Percentiles rank a stretch among this genome's conserved stretches.
Evolutionary conservation across 2,888 invertebrate species (phyloP).

Genomic region (Neoitamus cyanurus): DNA sequence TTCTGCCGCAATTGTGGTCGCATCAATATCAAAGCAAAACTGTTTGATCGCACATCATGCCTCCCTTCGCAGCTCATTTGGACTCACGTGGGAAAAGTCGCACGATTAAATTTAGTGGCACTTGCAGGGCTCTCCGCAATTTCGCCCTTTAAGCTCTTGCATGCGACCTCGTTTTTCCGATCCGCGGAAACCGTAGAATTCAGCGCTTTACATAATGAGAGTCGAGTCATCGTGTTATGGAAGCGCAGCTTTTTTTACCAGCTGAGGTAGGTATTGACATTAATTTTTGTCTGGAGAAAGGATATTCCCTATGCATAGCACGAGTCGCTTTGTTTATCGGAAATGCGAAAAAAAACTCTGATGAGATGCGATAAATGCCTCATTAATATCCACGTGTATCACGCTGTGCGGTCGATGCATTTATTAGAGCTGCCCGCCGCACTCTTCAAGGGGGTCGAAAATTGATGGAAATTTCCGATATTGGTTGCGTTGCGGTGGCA

Average conservation of each 20-base stretch:
- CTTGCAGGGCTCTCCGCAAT: background rate
- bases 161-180: background rate
- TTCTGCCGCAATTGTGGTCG: background rate
- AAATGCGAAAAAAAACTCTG: background rate
- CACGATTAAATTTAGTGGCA: background rate
- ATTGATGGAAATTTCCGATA: background rate
- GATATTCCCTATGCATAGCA: background rate
- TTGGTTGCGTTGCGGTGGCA: background rate
- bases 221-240: background rate
- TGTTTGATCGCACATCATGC: background rate
- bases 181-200: background rate
- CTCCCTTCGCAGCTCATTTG: background rate
- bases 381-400: background rate
- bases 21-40: background rate
- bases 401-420: background rate
- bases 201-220: background rate
- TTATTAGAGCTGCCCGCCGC: background rate
- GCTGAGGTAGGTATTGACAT: background rate
- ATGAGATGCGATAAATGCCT: background rate
- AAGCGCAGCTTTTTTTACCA: background rate
- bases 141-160: background rate
- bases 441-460: background rate
- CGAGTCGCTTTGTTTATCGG: background rate
- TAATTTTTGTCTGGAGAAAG: background rate
- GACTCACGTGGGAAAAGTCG: background rate